These are phyloP conservation scores for Littorina saxatilis DNA, from an alignment of 1,140 invertebrate species.

Conservation along the genomic window DNA sequence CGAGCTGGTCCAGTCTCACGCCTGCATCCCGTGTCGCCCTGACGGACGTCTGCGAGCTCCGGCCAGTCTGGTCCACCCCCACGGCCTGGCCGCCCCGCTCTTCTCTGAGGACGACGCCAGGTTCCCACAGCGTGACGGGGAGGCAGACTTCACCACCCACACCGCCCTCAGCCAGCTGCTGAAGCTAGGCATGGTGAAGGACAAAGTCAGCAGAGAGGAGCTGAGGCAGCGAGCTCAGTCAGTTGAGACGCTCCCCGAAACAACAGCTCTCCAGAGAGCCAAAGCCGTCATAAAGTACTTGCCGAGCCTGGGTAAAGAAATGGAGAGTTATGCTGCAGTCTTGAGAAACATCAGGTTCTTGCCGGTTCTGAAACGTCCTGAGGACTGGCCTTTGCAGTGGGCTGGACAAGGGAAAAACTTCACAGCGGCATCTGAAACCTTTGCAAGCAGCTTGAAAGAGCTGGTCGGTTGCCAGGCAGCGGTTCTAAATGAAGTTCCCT, in stretches of 20 bases:
- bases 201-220: conserved; percentile 36
- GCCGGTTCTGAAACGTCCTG: conserved; percentile 40
- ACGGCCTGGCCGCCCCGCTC: conserved; percentile 7
- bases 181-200: conserved; percentile 47
- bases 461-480: conserved; percentile 9
- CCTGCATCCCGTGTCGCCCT: conserved; percentile 24
- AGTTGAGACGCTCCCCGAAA: conserved; percentile 10
- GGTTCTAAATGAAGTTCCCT: not conserved
- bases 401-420: not conserved
- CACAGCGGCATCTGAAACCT: not conserved
- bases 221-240: conserved; percentile 37
- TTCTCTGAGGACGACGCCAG: conserved; percentile 24
- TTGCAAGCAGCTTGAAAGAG: not conserved
- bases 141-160: not conserved
- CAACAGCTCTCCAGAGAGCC: conserved; percentile 24
- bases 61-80: conserved; percentile 13
- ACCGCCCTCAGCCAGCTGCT: conserved; percentile 12
- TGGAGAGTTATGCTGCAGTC: not conserved
- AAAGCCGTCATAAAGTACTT: conserved; percentile 42
- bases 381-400: conserved; percentile 41
- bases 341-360: conserved; percentile 46
- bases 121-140: conserved; percentile 15
- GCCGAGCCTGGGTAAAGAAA: not conserved
- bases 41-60: conserved; percentile 10
- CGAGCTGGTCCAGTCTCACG: not conserved